phyloP scores from a whole-genome alignment of 2,888 invertebrate genomes.

The Tanypteryx hageni region DNA sequence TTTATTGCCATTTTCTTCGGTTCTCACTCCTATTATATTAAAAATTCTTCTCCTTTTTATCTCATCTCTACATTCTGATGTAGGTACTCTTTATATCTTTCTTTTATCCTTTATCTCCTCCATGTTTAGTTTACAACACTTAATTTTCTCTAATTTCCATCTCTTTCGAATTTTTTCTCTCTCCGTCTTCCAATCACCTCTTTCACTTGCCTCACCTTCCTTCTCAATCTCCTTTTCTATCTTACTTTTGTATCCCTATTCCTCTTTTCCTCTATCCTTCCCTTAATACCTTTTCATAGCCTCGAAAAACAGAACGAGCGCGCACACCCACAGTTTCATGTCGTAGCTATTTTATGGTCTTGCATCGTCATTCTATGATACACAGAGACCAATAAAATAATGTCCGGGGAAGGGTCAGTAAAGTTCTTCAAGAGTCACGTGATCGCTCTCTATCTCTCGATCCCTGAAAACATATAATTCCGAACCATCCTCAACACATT shows the following conservation, averaged over 20 bases:
- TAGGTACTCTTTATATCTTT: no score
- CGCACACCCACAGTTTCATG: slow-evolving; percentile 38
- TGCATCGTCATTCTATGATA: background rate
- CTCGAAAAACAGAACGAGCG: background rate
- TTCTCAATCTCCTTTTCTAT: background rate
- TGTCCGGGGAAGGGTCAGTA: background rate
- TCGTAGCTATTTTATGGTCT: slow-evolving; percentile 33
- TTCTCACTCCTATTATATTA: no score
- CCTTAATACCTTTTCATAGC: background rate
- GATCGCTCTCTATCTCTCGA: background rate
- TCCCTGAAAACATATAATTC: background rate
- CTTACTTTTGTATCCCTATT: no score
- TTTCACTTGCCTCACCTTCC: background rate
- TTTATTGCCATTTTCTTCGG: no score
- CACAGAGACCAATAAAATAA: slow-evolving; percentile 46
- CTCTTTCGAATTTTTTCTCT: no score
- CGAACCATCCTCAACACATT: slow-evolving; percentile 7
- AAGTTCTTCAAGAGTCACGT: slow-evolving; percentile 30
- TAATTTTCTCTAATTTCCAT: no score
- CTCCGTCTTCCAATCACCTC: no score
- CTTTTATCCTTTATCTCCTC: no score
- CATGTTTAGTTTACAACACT: no score
- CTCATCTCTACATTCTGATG: no score
- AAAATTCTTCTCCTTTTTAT: no score
- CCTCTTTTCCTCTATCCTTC: background rate